phyloP scores from a whole-genome alignment of 2,888 invertebrate genomes.

The Plagodis pulveraria region DNA sequence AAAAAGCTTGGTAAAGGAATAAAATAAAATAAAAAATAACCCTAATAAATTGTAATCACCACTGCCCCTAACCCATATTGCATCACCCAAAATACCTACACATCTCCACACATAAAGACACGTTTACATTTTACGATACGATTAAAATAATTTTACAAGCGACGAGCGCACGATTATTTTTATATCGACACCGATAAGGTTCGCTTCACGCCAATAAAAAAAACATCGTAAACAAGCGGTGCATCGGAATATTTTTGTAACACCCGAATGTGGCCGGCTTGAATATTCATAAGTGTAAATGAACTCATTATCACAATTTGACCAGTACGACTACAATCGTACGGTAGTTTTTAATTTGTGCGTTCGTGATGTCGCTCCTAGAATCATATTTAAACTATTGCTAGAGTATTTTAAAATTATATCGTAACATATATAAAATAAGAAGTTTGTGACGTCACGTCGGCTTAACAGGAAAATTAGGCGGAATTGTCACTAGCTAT shows the following conservation, averaged over 20 bases:
- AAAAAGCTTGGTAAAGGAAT: no score
- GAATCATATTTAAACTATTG: background rate
- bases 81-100: slow-evolving; percentile 27
- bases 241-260: slow-evolving; percentile 54
- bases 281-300: slow-evolving; percentile 78
- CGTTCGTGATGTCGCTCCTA: no score
- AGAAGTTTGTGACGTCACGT: no score
- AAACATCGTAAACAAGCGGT: slow-evolving; percentile 50
- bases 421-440: no score
- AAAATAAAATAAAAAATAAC: no score
- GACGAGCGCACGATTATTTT: slow-evolving; percentile 34
- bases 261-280: slow-evolving; percentile 56
- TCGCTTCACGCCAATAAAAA: slow-evolving; percentile 53
- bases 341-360: no score
- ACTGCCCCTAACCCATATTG: background rate
- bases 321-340: slow-evolving; percentile 2
- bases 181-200: slow-evolving; percentile 49
- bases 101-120: slow-evolving; percentile 38
- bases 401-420: background rate
- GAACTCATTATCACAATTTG: slow-evolving; percentile 63
- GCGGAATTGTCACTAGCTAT: no score
- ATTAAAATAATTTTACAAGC: slow-evolving; percentile 32
- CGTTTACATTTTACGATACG: slow-evolving; percentile 28
- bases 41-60: no score
- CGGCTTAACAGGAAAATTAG: no score